Evolutionary conservation across 2,888 invertebrate genomes (phyloP).

Genomic region (Vanessa cardui): DNA sequence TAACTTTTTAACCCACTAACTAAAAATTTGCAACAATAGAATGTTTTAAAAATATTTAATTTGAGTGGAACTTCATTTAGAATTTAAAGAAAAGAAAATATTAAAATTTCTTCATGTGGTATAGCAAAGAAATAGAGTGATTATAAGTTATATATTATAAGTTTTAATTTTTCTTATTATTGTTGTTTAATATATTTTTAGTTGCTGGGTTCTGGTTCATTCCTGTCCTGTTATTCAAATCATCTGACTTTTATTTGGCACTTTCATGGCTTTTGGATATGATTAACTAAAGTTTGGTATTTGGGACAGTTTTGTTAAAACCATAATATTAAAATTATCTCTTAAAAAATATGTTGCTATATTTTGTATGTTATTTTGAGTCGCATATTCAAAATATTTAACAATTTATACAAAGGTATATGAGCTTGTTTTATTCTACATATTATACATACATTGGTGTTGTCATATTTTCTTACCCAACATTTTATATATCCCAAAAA

Average conservation of each 20-base stretch:
- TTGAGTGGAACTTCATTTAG: background rate
- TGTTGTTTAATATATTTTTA: background rate
- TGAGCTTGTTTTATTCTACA: conserved; percentile 36
- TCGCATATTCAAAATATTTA: conserved; percentile 5
- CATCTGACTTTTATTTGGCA: background rate
- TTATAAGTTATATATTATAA: no score
- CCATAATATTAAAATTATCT: background rate
- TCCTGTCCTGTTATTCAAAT: background rate
- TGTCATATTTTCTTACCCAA: conserved; percentile 34
- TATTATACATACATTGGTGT: conserved; percentile 35
- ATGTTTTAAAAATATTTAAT: conserved; percentile 13
- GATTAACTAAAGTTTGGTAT: background rate
- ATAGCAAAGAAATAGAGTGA: conserved; percentile 1
- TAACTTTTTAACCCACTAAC: conserved; percentile 46
- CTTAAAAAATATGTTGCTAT: conserved; percentile 17
- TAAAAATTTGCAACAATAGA: conserved; percentile 35
- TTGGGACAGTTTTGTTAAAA: background rate
- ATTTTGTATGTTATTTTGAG: conserved; percentile 13
- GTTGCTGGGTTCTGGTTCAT: background rate
- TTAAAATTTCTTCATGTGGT: background rate
- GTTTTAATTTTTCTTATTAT: background rate
- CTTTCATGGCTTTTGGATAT: background rate
- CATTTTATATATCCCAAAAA: conserved; percentile 41
- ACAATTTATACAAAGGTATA: conserved; percentile 31
- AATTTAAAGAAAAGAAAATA: background rate